Evolutionary conservation across 2,888 invertebrate genomes (phyloP).

Genomic region (Noctua fimbriata): DNA sequence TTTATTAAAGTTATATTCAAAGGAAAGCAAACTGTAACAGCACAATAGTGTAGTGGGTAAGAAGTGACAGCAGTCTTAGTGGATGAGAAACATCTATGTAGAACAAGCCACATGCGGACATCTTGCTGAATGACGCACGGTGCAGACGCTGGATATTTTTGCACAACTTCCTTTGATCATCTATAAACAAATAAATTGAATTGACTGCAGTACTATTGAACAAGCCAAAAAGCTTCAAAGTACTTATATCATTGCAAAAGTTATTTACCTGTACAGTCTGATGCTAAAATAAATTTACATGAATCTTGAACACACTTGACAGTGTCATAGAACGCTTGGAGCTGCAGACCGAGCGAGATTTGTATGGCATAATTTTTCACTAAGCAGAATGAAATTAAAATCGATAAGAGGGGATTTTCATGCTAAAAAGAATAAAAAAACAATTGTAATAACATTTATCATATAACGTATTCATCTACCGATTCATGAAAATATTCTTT

Average conservation of each 20-base stretch:
- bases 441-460: neutral
- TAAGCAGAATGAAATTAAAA: neutral
- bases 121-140: conserved; percentile 38
- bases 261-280: conserved; percentile 3
- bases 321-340: conserved; percentile 12
- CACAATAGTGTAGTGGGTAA: conserved; percentile 13
- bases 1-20: neutral
- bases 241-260: neutral
- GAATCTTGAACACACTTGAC: conserved; percentile 1
- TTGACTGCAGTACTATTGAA: neutral
- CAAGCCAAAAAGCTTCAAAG: neutral
- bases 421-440: neutral
- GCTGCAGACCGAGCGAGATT: conserved; percentile 6
- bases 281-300: conserved; percentile 8
- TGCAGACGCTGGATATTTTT: conserved; percentile 30
- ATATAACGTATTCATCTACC: no score
- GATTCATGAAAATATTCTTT: neutral
- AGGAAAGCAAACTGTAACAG: conserved; percentile 25
- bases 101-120: conserved; percentile 36
- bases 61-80: conserved; percentile 1
- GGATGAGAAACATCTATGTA: conserved; percentile 16
- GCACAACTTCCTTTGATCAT: conserved; percentile 25
- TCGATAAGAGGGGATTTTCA: neutral
- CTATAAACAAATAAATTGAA: neutral
- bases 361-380: conserved; percentile 6